phyloP scores from a whole-genome alignment of 2,797 vertebrate species.

The Hoplostethus mediterraneus region DNA sequence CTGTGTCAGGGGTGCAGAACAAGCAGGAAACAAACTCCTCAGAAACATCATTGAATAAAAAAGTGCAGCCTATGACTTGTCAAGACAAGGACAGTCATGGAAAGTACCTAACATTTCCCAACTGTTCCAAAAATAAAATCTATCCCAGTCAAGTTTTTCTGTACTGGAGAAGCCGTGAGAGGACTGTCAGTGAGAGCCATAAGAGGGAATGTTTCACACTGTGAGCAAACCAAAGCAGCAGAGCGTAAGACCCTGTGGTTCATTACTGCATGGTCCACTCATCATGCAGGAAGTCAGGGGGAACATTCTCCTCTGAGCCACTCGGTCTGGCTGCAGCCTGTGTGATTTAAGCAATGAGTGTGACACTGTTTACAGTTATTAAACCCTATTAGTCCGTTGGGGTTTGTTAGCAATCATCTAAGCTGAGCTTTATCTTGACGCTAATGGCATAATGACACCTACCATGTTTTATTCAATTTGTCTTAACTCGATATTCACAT shows the following conservation, averaged over 20 bases:
- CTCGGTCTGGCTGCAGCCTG: conserved; percentile 36
- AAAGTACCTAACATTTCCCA: background rate
- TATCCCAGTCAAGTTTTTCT: conserved; percentile 11
- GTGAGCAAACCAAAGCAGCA: conserved; percentile 67
- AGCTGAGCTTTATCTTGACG: conserved; percentile 38
- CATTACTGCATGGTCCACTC: conserved; percentile 66
- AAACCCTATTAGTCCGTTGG: conserved; percentile 40
- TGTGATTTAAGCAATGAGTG: conserved; percentile 43
- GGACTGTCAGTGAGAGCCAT: conserved; percentile 38
- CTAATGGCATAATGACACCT: conserved; percentile 21
- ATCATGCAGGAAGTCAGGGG: conserved; percentile 56
- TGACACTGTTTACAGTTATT: conserved; percentile 48
- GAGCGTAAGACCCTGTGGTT: conserved; percentile 62
- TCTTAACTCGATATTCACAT: conserved; percentile 30
- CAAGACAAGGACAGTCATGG: background rate
- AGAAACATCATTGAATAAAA: conserved; percentile 28
- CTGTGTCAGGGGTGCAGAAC: no score
- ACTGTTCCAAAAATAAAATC: conserved; percentile 17
- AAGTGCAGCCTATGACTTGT: conserved; percentile 12
- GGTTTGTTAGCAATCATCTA: conserved; percentile 27
- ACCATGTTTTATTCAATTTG: conserved; percentile 32
- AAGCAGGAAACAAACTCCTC: background rate
- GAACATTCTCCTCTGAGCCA: conserved; percentile 47
- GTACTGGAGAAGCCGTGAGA: conserved; percentile 40
- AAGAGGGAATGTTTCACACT: conserved; percentile 42